A percentile compares a stretch with the other conserved stretches of the same genome.
Conservation (phyloP, 1,140 invertebrate genomes). For the Habropoda laboriosa region DNA sequence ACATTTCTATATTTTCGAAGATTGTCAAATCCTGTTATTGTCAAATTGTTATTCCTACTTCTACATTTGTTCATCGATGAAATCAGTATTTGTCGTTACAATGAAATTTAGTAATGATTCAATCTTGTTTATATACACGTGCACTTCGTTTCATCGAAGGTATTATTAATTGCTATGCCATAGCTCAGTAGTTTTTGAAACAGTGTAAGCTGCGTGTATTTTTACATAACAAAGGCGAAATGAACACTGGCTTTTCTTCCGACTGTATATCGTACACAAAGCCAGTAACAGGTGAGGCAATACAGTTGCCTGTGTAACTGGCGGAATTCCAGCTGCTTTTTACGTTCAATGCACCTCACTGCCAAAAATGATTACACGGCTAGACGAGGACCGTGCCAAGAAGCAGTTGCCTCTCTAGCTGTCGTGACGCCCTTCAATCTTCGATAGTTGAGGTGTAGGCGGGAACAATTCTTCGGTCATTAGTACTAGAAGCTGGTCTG, state of each 20-base stretch:
- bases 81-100: no score
- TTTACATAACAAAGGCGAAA: neutral
- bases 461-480: conserved; percentile 19
- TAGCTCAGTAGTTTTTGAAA: neutral
- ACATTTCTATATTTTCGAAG: neutral
- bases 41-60: no score
- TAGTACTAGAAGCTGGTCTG: neutral
- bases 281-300: conserved; percentile 59
- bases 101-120: no score
- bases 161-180: neutral
- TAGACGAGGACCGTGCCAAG: conserved; percentile 57
- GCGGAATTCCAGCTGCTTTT: conserved; percentile 52
- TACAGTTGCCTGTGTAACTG: conserved; percentile 39
- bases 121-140: neutral
- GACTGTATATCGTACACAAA: conserved; percentile 33
- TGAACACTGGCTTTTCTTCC: conserved; percentile 12
- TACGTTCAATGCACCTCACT: conserved; percentile 35
- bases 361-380: conserved; percentile 68
- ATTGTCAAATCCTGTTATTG: neutral
- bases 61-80: no score
- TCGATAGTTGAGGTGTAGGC: neutral
- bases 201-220: neutral
- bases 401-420: conserved; percentile 17
- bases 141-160: neutral
- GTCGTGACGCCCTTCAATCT: conserved; percentile 7